phyloP scores from a whole-genome alignment of 2,888 invertebrate species.

The Acanthopleura granulata region DNA sequence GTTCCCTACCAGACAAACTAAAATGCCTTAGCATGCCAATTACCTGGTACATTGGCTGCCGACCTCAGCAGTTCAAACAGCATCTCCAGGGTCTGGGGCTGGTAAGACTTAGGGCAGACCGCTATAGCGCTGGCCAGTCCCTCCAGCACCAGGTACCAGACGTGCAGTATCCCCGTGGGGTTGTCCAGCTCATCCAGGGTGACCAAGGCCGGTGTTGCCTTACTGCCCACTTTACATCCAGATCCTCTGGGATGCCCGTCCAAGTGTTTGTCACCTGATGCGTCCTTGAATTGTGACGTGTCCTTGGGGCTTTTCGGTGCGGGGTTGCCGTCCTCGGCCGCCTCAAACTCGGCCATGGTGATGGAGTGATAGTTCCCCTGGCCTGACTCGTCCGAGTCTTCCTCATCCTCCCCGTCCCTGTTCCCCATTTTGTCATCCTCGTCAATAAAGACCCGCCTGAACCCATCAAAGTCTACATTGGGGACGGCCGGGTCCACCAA shows the following conservation, averaged over 20 bases:
- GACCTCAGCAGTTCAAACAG: slow-evolving; percentile 87
- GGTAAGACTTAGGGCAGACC: slow-evolving; percentile 81
- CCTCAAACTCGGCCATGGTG: not conserved
- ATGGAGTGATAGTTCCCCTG: slow-evolving; percentile 19
- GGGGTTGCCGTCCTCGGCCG: not conserved
- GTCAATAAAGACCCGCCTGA: slow-evolving; percentile 25
- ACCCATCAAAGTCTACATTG: slow-evolving; percentile 54
- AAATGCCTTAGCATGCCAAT: not conserved
- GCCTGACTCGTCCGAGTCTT: not conserved
- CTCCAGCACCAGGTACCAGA: slow-evolving; percentile 89
- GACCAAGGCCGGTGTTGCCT: not conserved
- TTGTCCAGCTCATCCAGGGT: slow-evolving; percentile 60
- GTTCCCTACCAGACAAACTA: too few relatives aligned
- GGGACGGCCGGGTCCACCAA: slow-evolving; percentile 86
- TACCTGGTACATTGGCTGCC: slow-evolving; percentile 80
- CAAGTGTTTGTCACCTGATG: too few relatives aligned
- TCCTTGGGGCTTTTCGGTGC: not conserved
- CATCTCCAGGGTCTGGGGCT: slow-evolving; percentile 88
- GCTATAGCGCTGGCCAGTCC: slow-evolving; percentile 76
- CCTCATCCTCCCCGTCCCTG: not conserved
- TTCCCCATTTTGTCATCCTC: not conserved
- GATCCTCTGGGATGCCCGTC: too few relatives aligned
- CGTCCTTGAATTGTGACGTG: too few relatives aligned
- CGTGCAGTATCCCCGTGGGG: slow-evolving; percentile 80
- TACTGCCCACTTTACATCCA: too few relatives aligned